phyloP scores from a whole-genome alignment of 2,113 vertebrate species.

The Microcebus murinus region DNA sequence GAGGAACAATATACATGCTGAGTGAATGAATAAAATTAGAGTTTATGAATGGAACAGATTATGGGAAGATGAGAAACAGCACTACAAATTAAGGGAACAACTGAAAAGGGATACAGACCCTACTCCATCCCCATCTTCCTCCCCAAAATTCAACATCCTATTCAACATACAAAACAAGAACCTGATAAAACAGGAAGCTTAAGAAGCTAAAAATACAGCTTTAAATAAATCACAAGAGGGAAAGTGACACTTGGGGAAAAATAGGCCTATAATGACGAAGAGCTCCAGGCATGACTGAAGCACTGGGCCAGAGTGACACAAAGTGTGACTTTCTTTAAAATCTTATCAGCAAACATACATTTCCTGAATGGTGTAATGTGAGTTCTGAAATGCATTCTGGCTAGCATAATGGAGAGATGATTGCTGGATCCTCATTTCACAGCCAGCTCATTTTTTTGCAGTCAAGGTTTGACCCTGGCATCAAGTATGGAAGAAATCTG shows the following conservation, averaged over 20 bases:
- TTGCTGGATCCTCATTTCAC: slow-evolving; percentile 16
- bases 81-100: background rate
- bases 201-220: slow-evolving; percentile 23
- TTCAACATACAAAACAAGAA: slow-evolving; percentile 23
- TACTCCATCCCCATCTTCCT: background rate
- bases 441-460: slow-evolving; percentile 25
- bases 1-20: background rate
- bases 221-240: slow-evolving; percentile 27
- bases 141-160: background rate
- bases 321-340: slow-evolving; percentile 39
- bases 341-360: slow-evolving; percentile 51
- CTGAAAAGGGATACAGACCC: background rate
- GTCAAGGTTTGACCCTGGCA: background rate
- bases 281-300: background rate
- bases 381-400: slow-evolving; percentile 23
- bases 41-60: background rate
- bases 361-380: slow-evolving; percentile 32
- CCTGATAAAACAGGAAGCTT: background rate
- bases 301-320: background rate
- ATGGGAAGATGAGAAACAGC: background rate
- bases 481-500: slow-evolving; percentile 24
- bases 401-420: slow-evolving; percentile 59
- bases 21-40: background rate
- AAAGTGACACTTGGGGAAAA: slow-evolving; percentile 40
- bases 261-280: slow-evolving; percentile 9